phyloP scores from a whole-genome alignment of 2,113 vertebrate genomes.

The Dasyprocta punctata region DNA sequence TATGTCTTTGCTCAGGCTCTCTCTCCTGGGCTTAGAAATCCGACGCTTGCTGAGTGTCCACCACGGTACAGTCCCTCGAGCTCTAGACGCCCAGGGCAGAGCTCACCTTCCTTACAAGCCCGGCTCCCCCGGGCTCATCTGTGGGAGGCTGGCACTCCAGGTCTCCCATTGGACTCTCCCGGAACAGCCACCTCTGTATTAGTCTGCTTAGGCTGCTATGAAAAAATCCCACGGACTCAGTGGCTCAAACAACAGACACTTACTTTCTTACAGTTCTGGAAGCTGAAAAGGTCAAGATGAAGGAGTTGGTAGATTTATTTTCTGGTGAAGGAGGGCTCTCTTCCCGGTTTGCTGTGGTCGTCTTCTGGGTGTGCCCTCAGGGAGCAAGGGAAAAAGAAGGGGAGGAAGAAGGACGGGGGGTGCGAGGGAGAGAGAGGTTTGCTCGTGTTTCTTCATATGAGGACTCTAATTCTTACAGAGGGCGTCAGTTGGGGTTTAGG shows the following conservation, averaged over 20 bases:
- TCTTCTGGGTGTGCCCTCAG: neutral
- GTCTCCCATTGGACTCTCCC: neutral
- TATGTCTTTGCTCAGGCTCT: neutral
- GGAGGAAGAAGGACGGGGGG: neutral
- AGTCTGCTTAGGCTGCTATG: neutral
- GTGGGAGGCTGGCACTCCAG: neutral
- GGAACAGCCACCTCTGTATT: neutral
- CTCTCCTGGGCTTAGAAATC: neutral
- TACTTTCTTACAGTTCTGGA: neutral
- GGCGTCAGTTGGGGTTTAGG: neutral
- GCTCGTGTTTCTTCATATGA: neutral
- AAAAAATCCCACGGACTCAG: neutral
- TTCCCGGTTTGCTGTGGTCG: neutral
- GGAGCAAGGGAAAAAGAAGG: neutral
- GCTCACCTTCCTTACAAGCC: neutral
- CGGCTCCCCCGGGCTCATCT: neutral
- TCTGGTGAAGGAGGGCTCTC: neutral
- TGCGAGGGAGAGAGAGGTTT: neutral
- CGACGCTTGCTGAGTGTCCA: neutral
- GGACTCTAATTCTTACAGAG: neutral
- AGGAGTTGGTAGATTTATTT: neutral
- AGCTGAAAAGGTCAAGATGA: neutral
- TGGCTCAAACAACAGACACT: neutral
- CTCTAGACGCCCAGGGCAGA: neutral
- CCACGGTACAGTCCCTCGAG: neutral